Evolutionary conservation across 2,888 invertebrate genomes (phyloP), one percentile per base, ranked within the genome.

Genomic region (Pseudanteris insignis): DNA sequence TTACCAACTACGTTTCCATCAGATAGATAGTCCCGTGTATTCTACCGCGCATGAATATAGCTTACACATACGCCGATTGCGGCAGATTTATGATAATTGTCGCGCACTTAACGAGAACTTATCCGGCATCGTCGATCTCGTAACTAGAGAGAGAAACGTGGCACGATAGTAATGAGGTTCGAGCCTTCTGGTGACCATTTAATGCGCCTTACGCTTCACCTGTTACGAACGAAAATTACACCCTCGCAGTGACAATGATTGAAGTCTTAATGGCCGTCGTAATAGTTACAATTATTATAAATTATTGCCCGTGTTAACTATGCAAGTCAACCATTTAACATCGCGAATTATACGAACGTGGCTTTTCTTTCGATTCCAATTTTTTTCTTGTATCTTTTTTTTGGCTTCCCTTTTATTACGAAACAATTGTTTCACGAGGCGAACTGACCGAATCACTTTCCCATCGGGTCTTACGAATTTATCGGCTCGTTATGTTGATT

Each of bases 51-150:
- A 57, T 53, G 46, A 57, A 48, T 58, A 63, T 47, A 36, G 32
- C 55, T 57, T 61, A 48, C 41, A 47, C 60, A 43, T 65, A 63
- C 60, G 64, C 60, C 69, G 68, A 73, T 71, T 71, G 67, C 66
- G 48, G 69, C 69, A 74, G 73, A 75, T 74, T 74, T 75, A 75
- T 74, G 75, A 71, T 75, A 74, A 75, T 74, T 70, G 71, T 71
- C 69, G 60, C 63, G 48, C 55, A 64, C 63, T 48, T 57, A 53
- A 60, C 54, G 66, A 67, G 64, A 62, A 64, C 62, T 57, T 65
- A 61, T 65, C 54, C 60, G 29, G 57, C 60, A 53, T 38, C 43
- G 46, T 48, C 53, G 60, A 58, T 63, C 64, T 66, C 58, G 63
- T 55, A 61, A 64, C 50, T 63, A 57, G 51, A 58, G 61, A 48